Percentiles rank a stretch among this genome's conserved stretches.
Evolutionary conservation across 2,797 vertebrate species (phyloP).

Genomic region (Heterohyrax brucei): DNA sequence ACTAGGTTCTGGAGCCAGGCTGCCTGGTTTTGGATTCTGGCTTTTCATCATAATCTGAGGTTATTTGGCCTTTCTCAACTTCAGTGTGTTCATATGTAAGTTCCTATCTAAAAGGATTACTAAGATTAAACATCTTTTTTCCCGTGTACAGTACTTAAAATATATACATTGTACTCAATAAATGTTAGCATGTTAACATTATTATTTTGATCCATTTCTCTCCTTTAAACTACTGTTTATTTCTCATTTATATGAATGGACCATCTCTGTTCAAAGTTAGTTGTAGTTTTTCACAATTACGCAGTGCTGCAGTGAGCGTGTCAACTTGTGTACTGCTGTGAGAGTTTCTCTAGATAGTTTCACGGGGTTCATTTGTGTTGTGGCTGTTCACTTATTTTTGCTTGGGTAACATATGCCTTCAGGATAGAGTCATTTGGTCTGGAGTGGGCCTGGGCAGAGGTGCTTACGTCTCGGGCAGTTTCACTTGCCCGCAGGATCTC

Average conservation of each 20-base stretch:
- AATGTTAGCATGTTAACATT: neutral
- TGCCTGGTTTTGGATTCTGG: neutral
- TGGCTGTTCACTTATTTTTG: neutral
- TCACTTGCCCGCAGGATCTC: neutral
- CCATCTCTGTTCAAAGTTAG: neutral
- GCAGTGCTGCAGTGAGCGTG: neutral
- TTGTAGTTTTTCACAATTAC: slow-evolving; percentile 14
- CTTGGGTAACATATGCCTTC: neutral
- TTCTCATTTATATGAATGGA: neutral
- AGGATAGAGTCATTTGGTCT: neutral
- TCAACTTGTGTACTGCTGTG: neutral
- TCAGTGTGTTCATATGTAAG: no score
- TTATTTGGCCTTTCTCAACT: neutral
- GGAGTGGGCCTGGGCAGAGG: neutral
- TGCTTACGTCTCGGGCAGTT: slow-evolving; percentile 2
- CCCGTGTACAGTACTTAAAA: neutral
- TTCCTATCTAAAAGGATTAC: neutral
- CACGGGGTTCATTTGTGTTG: neutral
- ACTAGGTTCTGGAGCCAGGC: neutral
- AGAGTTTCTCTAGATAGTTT: neutral
- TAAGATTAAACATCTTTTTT: neutral
- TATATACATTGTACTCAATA: neutral
- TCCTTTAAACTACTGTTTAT: neutral
- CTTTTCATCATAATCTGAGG: slow-evolving; percentile 45
- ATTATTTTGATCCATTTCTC: neutral